A percentile compares a stretch with the other conserved stretches of the same genome.
phyloP scores from a whole-genome alignment of 2,113 vertebrate genomes.

The Gasterosteus aculeatus region DNA sequence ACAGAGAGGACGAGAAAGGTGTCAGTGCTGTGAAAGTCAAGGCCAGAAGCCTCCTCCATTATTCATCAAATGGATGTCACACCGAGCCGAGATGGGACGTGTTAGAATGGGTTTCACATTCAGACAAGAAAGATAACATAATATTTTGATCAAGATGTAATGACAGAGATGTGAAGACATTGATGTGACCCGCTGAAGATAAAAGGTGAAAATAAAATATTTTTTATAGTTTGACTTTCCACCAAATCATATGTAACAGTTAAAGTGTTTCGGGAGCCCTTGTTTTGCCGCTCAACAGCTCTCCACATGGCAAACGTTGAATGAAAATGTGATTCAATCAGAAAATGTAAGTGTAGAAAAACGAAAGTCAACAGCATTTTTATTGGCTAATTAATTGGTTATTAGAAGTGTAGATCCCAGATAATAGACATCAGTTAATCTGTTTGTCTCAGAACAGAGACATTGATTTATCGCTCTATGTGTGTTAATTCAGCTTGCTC shows the following conservation, averaged over 20 bases:
- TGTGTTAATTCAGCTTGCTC: conserved; percentile 20
- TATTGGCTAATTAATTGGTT: not conserved
- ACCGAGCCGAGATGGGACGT: not conserved
- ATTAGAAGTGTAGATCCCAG: conserved; percentile 10
- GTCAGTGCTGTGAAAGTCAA: conserved; percentile 9
- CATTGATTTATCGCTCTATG: conserved; percentile 38
- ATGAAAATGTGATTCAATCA: not conserved
- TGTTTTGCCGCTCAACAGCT: too few species aligned
- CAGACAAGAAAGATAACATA: not conserved
- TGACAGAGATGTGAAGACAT: not conserved
- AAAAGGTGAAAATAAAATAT: not conserved
- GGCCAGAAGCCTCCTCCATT: not conserved
- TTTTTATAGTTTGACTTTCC: not conserved
- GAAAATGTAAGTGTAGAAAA: not conserved
- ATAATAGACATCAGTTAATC: conserved; percentile 16
- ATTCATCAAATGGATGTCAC: conserved; percentile 35
- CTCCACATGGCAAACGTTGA: not conserved
- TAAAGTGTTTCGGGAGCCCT: not conserved
- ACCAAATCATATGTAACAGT: not conserved
- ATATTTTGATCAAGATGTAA: not conserved
- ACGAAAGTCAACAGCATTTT: not conserved
- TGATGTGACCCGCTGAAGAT: not conserved
- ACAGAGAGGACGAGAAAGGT: conserved; percentile 35
- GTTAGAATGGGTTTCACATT: conserved; percentile 2
- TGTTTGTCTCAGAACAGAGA: conserved; percentile 17